Evolutionary conservation across 1,140 invertebrate genomes (phyloP).

Genomic region (Drosophila trapezifrons): DNA sequence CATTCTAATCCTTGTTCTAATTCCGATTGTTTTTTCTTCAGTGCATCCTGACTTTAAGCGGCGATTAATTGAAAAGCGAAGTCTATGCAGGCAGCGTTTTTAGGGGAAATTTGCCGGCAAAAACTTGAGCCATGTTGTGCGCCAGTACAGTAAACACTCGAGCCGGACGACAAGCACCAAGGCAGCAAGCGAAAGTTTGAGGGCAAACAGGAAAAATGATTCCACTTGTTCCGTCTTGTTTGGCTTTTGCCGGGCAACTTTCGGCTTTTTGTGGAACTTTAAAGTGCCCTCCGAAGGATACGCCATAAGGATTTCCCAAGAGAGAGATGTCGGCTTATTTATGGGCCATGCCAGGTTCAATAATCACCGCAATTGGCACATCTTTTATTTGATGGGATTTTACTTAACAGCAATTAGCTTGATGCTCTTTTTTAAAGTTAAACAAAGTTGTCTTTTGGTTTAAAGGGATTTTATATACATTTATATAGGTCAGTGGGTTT

Average conservation of each 20-base stretch:
- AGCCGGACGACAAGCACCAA: slow-evolving; percentile 22
- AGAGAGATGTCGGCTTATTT: slow-evolving; percentile 4
- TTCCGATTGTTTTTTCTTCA: neutral
- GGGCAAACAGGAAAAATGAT: slow-evolving; percentile 32
- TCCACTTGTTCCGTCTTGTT: slow-evolving; percentile 35
- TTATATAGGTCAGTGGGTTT: neutral
- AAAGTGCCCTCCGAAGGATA: slow-evolving; percentile 23
- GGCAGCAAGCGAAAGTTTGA: slow-evolving; percentile 21
- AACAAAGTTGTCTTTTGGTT: too few species aligned
- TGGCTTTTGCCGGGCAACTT: slow-evolving; percentile 35
- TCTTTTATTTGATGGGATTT: neutral
- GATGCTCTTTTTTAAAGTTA: too few species aligned
- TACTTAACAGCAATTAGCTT: neutral
- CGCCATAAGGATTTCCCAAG: neutral
- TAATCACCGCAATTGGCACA: neutral
- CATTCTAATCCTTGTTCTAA: too few species aligned
- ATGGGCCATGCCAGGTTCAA: slow-evolving; percentile 11
- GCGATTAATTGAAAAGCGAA: slow-evolving; percentile 38
- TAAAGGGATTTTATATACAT: neutral
- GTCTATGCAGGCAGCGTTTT: neutral
- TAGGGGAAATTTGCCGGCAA: slow-evolving; percentile 5
- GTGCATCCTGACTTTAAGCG: slow-evolving; percentile 12
- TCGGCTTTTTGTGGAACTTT: slow-evolving; percentile 22
- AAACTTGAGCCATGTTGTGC: slow-evolving; percentile 34
- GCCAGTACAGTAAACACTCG: slow-evolving; percentile 47